Base-by-base conservation (phyloP, 2,797 vertebrate genomes). In the Premnoplex brunnescens region DNA sequence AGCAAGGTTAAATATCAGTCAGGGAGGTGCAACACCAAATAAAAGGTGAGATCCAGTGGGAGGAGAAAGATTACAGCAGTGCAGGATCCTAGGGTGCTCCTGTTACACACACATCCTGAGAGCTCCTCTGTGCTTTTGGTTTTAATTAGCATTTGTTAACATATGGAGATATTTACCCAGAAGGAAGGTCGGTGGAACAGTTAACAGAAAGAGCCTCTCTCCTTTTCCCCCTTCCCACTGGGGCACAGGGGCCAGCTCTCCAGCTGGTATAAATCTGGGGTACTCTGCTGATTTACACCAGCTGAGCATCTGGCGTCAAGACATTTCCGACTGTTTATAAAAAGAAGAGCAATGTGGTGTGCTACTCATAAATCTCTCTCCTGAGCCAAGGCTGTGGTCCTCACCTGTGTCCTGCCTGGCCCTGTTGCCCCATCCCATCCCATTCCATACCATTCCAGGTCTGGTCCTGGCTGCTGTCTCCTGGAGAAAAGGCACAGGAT, bases 91-190 rank as follows among this genome's bases (percentile, higher is more conserved):
- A 88, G 91, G 85, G 85, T 78, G 64, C 90, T 93, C 80, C 80
- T 92, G 71, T 95, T 95, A 95, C 88, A 95, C 74, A 56, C 2
- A 3, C 67, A 95, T 96, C 88, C 89, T 54, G 44, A 93, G 43
- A 79, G 83, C 85, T 91, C 51, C n/a, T 95, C 90, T 54, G 63
- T 75, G 91, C 80, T 88, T 95, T 94, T 96, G 94, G 88, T 95
- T 96, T 92, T 95, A 94, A 97, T 96, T 95, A 97, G 78, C 94
- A 94, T 95, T 94, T 94, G 84, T 76, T 93, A 96, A 95, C 96
- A 97, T 96, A 96, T 91, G 96, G 95, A 95, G 83, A 94, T 84
- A 91, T 86, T 96, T 96, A 95, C 71, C 93, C 95, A 95, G 88
- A 92, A 96, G 76, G 91, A 94, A 95, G 91, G 95, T 85, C 93